A percentile compares a stretch with the other conserved stretches of the same genome.
These are phyloP conservation scores for Dromius quadrimaculatus DNA, from an alignment of 2,888 invertebrate species.

Conservation along the genomic window DNA sequence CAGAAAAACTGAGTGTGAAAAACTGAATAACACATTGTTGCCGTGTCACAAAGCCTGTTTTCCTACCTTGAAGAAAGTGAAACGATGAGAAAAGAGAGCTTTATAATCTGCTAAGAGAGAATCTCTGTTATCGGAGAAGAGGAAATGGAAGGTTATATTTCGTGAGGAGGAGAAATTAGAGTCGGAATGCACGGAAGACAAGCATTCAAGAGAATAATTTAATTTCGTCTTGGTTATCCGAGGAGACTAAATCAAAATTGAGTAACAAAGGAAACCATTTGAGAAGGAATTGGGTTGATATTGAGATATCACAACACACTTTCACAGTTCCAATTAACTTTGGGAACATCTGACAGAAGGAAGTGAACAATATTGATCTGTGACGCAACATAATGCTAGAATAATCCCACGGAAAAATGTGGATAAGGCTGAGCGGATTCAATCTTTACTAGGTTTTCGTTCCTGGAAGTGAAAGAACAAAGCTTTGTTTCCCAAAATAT, in stretches of 20 bases:
- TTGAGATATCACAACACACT: conserved; percentile 3
- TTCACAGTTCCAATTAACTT: too few relatives aligned
- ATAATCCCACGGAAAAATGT: too few relatives aligned
- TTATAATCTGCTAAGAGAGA: conserved; percentile 37
- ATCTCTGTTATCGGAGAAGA: conserved; percentile 41
- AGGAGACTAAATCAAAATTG: conserved; percentile 34
- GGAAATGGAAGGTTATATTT: conserved; percentile 45
- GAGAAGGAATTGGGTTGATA: conserved; percentile 2
- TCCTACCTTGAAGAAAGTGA: conserved; percentile 13
- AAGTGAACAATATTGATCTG: too few relatives aligned
- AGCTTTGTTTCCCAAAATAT: too few relatives aligned
- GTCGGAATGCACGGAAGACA: conserved; percentile 39
- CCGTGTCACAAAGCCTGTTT: conserved; percentile 2
- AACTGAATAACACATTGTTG: conserved; percentile 21
- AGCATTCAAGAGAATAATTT: conserved; percentile 41
- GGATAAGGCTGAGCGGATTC: too few relatives aligned
- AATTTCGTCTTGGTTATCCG: conserved; percentile 34
- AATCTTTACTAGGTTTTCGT: too few relatives aligned
- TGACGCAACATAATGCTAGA: too few relatives aligned
- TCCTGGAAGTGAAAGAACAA: too few relatives aligned
- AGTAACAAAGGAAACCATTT: conserved; percentile 22
- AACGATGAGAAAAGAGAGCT: conserved; percentile 35
- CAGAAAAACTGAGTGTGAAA: conserved; percentile 17
- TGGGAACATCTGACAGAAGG: too few relatives aligned
- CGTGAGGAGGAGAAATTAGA: conserved; percentile 40